A percentile compares a stretch with the other conserved stretches of the same genome.
Evolutionary conservation across 2,888 invertebrate species (phyloP).

Genomic region (Macrostomum cliftonense): DNA sequence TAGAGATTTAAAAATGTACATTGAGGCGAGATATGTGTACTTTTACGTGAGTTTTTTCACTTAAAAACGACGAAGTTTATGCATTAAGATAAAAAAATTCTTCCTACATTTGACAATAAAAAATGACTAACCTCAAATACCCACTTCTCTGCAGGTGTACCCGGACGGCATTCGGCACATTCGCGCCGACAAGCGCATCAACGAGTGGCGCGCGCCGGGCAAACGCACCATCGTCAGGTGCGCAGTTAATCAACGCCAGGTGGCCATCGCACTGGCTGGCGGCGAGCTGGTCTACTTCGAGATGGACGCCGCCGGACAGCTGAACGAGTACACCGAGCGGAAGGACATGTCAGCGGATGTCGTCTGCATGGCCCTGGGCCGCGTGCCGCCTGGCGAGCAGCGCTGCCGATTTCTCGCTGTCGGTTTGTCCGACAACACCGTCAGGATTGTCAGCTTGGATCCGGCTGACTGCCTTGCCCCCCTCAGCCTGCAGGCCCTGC

Average conservation of each 20-base stretch:
- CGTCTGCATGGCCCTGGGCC: constrained; percentile 89
- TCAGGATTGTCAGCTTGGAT: constrained; percentile 86
- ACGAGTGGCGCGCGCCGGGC: constrained; percentile 96
- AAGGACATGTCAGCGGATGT: constrained; percentile 91
- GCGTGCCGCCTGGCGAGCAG: constrained; percentile 81
- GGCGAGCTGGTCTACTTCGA: constrained; percentile 97
- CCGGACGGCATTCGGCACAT: constrained; percentile 97
- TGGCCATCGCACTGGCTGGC: constrained; percentile 86
- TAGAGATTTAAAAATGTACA: no score
- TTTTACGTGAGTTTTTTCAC: no score
- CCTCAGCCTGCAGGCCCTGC: constrained; percentile 83
- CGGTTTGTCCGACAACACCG: constrained; percentile 82
- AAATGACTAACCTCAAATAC: no score
- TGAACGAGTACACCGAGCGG: constrained; percentile 92
- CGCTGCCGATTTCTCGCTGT: constrained; percentile 85
- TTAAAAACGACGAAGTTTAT: no score
- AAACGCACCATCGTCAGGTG: constrained; percentile 90
- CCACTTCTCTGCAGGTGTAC: constrained; percentile 56
- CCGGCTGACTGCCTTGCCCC: constrained; percentile 83
- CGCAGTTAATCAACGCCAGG: constrained; percentile 92
- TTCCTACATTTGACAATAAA: no score
- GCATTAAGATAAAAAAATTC: no score
- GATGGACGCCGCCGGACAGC: constrained; percentile 91
- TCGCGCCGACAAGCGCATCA: constrained; percentile 85
- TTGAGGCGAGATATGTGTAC: no score